phyloP scores from a whole-genome alignment of 2,888 invertebrate genomes.

The Aleiodes alternator region DNA sequence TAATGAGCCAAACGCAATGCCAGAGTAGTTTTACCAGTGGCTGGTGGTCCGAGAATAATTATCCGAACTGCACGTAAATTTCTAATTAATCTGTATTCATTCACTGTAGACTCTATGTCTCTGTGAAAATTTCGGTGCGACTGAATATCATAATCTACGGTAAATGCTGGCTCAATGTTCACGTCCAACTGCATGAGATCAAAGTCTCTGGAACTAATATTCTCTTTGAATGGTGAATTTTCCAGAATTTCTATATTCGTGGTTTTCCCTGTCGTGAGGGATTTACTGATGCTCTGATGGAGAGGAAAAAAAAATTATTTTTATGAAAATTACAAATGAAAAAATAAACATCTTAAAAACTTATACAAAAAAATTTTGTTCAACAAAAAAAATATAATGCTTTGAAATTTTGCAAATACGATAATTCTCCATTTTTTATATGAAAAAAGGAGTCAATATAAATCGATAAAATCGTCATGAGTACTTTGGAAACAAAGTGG shows the following conservation, averaged over 20 bases:
- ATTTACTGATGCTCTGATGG: slow-evolving; percentile 75
- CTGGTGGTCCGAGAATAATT: slow-evolving; percentile 82
- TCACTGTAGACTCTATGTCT: slow-evolving; percentile 74
- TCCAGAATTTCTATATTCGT: slow-evolving; percentile 77
- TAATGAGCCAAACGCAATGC: slow-evolving; percentile 78
- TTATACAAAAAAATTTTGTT: too few relatives aligned
- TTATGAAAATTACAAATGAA: slow-evolving; percentile 2
- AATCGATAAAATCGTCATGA: too few relatives aligned
- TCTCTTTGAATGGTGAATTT: slow-evolving; percentile 74
- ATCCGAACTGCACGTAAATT: slow-evolving; percentile 79
- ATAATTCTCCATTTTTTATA: too few relatives aligned
- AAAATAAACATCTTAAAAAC: too few relatives aligned
- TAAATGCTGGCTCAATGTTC: slow-evolving; percentile 79
- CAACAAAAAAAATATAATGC: too few relatives aligned
- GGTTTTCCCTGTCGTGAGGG: slow-evolving; percentile 78
- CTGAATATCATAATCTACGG: slow-evolving; percentile 76
- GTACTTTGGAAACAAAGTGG: too few relatives aligned
- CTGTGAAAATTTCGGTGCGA: slow-evolving; percentile 78
- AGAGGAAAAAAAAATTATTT: neutral
- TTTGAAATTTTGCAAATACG: too few relatives aligned
- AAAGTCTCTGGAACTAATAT: slow-evolving; percentile 77
- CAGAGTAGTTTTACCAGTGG: slow-evolving; percentile 80
- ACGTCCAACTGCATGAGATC: slow-evolving; percentile 79
- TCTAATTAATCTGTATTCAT: slow-evolving; percentile 75
- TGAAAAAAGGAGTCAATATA: too few relatives aligned